Evolutionary conservation across 1,140 invertebrate genomes (phyloP).

Genomic region (Trichoplusia ni): DNA sequence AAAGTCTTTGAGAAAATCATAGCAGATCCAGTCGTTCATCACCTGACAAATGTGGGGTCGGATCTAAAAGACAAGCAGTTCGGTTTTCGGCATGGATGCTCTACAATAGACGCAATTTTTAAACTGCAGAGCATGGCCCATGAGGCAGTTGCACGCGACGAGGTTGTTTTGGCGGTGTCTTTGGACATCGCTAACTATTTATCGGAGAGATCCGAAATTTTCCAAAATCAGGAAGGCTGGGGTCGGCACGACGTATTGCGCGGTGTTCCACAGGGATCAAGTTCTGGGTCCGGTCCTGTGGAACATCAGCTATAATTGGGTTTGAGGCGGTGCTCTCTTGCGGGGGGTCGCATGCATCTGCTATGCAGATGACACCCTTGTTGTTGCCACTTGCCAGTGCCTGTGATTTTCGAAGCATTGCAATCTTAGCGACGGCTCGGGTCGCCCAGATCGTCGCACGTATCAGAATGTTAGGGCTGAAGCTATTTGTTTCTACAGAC

Average conservation of each 20-base stretch:
- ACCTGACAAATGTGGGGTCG: conserved; percentile 28
- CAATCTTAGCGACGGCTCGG: conserved; percentile 1
- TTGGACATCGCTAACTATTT: conserved; percentile 28
- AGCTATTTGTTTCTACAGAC: too few species aligned
- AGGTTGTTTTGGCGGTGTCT: conserved; percentile 14
- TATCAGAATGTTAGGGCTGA: conserved; percentile 29
- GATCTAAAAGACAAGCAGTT: conserved; percentile 39
- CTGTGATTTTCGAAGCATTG: too few species aligned
- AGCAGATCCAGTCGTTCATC: too few species aligned
- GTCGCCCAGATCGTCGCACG: conserved; percentile 6
- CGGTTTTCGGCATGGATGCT: conserved; percentile 39
- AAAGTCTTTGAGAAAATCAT: too few species aligned
- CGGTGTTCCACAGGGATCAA: too few species aligned
- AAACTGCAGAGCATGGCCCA: not conserved
- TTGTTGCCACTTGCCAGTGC: too few species aligned
- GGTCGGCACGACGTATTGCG: too few species aligned
- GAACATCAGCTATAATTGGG: too few species aligned
- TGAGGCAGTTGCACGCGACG: too few species aligned
- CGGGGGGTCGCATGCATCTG: too few species aligned
- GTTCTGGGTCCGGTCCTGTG: too few species aligned
- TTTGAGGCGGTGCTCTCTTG: not conserved
- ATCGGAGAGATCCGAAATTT: not conserved
- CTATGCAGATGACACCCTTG: too few species aligned
- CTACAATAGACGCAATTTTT: conserved; percentile 43
- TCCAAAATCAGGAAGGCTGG: conserved; percentile 35